Base-by-base conservation (phyloP, 2,113 vertebrate species). In the Salvator merianae region DNA sequence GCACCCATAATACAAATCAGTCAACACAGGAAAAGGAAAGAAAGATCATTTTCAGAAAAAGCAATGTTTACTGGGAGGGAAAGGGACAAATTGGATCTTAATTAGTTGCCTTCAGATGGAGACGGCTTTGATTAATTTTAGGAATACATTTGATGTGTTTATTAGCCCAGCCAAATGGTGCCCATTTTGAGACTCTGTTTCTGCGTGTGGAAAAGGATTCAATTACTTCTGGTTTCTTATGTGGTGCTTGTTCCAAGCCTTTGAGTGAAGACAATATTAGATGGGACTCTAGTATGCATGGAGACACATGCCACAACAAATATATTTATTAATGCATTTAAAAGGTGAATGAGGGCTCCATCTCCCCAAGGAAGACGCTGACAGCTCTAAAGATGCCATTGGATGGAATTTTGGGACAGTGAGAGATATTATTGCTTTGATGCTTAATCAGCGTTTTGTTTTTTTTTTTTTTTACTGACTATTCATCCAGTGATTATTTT, bases 1-100 rank as follows among this genome's bases (percentile, higher is more conserved):
- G 91, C 1, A 91, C 84, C 69, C 86, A 10, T 89, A 91, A 77
- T 86, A 88, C 88, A 91, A 94, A 89, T 91, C 68, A 89, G 76
- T 79, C 83, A 88, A 71, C 72, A 84, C 81, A 26, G 18, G 91
- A 90, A 91, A 92, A 90, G 70, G 73, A 90, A 81, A 85, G 10
- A 88, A 63, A 13, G 4, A 62, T 90, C 30, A 53, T 84, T 59
- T 88, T 30, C 43, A 72, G 77, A 84, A 79, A 4, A 86, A 93
- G 88, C 26, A 94, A 74, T 88, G 87, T 84, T 86, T 94, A 93
- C 91, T 92, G 89, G 91, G 93, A 36, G 92, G 91, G 94, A 93
- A 91, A 86, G 91, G 93, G 80, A 81, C 70, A 90, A 87, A 68
- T 84, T 92, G 85, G 85, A 92, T 75, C 89, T 88, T 62, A 87